Conservation (phyloP, 2,888 invertebrate species). For the Lasioglossum vierecki region DNA sequence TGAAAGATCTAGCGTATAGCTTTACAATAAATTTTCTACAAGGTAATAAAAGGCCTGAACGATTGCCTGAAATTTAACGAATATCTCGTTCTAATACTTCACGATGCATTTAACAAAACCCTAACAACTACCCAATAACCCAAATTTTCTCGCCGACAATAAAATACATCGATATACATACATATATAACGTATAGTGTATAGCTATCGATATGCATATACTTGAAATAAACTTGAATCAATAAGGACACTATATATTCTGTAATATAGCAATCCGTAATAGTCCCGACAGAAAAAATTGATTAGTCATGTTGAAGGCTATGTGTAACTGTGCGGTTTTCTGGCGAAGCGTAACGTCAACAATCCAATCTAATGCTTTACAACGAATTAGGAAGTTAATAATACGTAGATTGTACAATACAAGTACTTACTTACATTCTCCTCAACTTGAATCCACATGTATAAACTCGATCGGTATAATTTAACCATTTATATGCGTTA, state of each 20-base stretch:
- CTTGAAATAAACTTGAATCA: conserved; percentile 20
- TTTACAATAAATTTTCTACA: neutral
- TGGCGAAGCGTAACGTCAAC: neutral
- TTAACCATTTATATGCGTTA: conserved; percentile 11
- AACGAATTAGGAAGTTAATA: conserved; percentile 46
- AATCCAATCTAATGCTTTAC: conserved; percentile 26
- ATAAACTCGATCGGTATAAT: conserved; percentile 16
- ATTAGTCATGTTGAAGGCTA: conserved; percentile 18
- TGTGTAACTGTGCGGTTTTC: conserved; percentile 5
- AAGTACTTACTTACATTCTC: conserved; percentile 8
- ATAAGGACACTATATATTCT: conserved; percentile 5
- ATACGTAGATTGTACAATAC: conserved; percentile 23
- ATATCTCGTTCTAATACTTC: conserved; percentile 9
- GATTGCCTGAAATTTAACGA: neutral
- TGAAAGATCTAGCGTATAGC: neutral
- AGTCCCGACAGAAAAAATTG: neutral
- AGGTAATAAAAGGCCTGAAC: neutral
- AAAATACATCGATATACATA: neutral
- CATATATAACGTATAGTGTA: neutral
- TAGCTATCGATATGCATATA: neutral
- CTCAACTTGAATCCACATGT: neutral
- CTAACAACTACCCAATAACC: conserved; percentile 8
- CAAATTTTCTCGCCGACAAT: conserved; percentile 44
- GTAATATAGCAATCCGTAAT: conserved; percentile 2
- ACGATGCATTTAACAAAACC: conserved; percentile 20